A percentile compares a stretch with the other conserved stretches of the same genome.
phyloP scores from a whole-genome alignment of 37 sponge, comb jelly and placozoan species.

The Cladorhizidae sp. region DNA sequence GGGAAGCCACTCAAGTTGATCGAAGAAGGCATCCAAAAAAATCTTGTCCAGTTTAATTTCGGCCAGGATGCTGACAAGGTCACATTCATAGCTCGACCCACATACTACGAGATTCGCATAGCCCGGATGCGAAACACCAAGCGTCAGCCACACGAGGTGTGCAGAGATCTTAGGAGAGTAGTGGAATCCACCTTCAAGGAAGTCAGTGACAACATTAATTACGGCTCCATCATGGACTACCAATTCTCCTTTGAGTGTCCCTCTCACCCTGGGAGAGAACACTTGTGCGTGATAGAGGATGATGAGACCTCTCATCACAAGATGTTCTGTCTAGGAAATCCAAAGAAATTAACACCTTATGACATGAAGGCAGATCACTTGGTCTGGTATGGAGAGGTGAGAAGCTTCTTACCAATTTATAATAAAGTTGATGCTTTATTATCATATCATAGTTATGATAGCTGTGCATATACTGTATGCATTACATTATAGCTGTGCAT shows the following conservation, averaged over 20 bases:
- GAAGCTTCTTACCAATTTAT: neutral
- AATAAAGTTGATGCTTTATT: too few species aligned
- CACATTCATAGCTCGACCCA: constrained; percentile 3
- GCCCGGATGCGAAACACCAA: neutral
- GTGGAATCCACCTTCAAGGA: neutral
- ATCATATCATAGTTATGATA: too few species aligned
- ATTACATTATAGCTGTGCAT: too few species aligned
- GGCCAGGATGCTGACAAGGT: neutral
- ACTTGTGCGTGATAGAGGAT: neutral
- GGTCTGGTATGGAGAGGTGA: constrained; percentile 1
- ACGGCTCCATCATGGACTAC: neutral
- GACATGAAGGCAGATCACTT: neutral
- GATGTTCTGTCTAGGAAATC: neutral
- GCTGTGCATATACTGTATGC: too few species aligned
- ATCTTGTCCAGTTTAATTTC: neutral
- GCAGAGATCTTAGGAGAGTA: neutral
- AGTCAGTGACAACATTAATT: neutral
- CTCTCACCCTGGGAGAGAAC: constrained; percentile 3
- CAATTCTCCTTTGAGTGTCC: constrained; percentile 6
- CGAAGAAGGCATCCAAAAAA: neutral
- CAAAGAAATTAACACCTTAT: neutral
- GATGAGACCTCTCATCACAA: neutral
- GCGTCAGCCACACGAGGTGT: neutral
- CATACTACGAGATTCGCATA: neutral
- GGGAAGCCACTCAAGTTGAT: neutral